These are phyloP conservation scores for Coleophora flavipennella DNA, from an alignment of 2,888 invertebrate genomes.

Conservation along the genomic window DNA sequence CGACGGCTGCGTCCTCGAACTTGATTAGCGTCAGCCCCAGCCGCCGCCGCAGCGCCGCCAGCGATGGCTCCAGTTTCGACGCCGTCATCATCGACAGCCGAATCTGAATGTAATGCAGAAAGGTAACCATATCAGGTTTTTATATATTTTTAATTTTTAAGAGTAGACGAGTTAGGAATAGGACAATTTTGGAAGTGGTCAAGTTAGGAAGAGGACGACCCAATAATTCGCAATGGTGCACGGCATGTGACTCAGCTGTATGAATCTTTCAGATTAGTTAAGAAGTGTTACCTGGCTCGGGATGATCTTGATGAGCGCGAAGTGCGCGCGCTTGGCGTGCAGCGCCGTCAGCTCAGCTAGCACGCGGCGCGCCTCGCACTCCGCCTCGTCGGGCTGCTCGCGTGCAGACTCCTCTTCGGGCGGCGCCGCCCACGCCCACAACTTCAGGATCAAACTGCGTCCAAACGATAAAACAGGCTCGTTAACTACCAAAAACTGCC, in stretches of 20 bases:
- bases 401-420: constrained; percentile 72
- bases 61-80: constrained; percentile 80
- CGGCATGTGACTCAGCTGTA: too few relatives aligned
- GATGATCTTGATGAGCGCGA: constrained; percentile 84
- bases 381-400: constrained; percentile 84
- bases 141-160: too few relatives aligned
- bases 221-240: too few relatives aligned
- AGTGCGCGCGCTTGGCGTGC: constrained; percentile 88
- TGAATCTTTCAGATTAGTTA: too few relatives aligned
- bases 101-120: too few relatives aligned
- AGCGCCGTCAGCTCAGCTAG: constrained; percentile 85
- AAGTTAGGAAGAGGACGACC: too few relatives aligned
- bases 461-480: too few relatives aligned
- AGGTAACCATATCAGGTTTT: too few relatives aligned
- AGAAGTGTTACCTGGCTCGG: constrained; percentile 83
- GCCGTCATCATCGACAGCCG: constrained; percentile 92
- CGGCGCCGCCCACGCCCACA: constrained; percentile 69
- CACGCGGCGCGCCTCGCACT: constrained; percentile 85
- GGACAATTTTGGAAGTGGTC: too few relatives aligned
- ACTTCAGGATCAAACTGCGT: constrained; percentile 66
- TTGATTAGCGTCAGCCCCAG: constrained; percentile 91
- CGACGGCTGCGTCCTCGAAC: constrained; percentile 97
- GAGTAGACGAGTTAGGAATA: too few relatives aligned
- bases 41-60: constrained; percentile 86
- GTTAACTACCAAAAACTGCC: too few relatives aligned